Percentiles rank a stretch among this genome's conserved stretches.
These are phyloP conservation scores for Lontra canadensis DNA, from an alignment of 2,113 vertebrate species.

Conservation along the genomic window DNA sequence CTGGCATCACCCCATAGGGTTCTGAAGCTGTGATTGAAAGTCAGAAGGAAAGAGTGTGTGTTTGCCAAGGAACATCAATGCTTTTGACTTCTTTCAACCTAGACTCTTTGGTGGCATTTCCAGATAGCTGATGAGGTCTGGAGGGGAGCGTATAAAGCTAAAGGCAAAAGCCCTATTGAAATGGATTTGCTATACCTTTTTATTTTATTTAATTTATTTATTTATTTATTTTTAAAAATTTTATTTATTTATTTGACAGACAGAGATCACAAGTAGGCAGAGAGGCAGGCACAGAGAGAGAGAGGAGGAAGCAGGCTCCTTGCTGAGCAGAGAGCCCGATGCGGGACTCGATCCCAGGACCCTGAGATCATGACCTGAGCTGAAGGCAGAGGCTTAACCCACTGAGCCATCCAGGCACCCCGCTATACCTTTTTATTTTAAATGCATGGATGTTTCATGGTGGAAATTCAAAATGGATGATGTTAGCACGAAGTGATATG, in stretches of 20 bases:
- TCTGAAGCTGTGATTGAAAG: constrained; percentile 49
- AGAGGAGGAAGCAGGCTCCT: no score
- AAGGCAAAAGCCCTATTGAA: background rate
- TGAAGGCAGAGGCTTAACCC: no score
- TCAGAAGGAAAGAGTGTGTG: background rate
- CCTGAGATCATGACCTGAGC: no score
- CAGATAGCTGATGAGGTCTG: background rate
- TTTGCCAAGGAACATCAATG: constrained; percentile 45
- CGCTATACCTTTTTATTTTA: constrained; percentile 24
- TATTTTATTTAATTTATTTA: constrained; percentile 55
- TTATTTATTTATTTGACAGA: no score
- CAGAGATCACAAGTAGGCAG: no score
- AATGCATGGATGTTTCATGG: background rate
- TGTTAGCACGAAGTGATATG: background rate
- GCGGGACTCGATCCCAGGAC: no score
- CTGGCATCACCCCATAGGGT: background rate
- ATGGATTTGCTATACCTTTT: background rate
- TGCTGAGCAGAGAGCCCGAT: no score
- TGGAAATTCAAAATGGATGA: constrained; percentile 35
- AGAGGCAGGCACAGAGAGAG: no score
- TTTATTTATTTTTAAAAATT: constrained; percentile 57
- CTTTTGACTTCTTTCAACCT: constrained; percentile 53
- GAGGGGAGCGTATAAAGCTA: background rate
- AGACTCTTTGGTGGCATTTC: constrained; percentile 12
- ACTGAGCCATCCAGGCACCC: no score